A percentile compares a stretch with the other conserved stretches of the same genome.
These are phyloP conservation scores for Rhodophaea formosa DNA, from an alignment of 2,888 invertebrate genomes.

Conservation along the genomic window DNA sequence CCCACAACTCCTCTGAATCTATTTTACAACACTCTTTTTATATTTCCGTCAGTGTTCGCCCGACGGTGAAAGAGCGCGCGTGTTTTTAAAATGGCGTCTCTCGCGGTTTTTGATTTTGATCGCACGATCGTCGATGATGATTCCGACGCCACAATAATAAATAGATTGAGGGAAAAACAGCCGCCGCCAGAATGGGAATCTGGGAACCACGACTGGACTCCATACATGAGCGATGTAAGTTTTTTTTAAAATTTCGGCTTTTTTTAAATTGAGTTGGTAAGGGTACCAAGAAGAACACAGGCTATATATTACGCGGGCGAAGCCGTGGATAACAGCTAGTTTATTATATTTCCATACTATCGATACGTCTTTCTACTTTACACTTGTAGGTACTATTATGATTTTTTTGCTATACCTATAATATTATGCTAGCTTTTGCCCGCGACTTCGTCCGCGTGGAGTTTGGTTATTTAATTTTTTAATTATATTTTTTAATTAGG, in stretches of 20 bases:
- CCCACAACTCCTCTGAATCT: constrained; percentile 23
- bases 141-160: constrained; percentile 70
- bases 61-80: constrained; percentile 37
- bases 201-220: constrained; percentile 66
- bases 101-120: constrained; percentile 74
- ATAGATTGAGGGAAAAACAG: constrained; percentile 59
- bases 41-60: constrained; percentile 37
- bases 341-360: too few relatives aligned
- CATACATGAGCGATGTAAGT: constrained; percentile 74
- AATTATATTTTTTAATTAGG: too few relatives aligned
- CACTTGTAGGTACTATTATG: too few relatives aligned
- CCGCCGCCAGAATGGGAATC: constrained; percentile 71
- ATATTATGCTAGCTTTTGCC: too few relatives aligned
- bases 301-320: too few relatives aligned
- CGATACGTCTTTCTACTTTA: too few relatives aligned
- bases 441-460: too few relatives aligned
- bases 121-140: constrained; percentile 70
- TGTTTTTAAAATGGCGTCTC: constrained; percentile 53
- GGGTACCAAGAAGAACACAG: too few relatives aligned
- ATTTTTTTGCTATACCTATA: too few relatives aligned
- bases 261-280: too few relatives aligned
- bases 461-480: too few relatives aligned
- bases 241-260: neutral
- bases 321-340: too few relatives aligned
- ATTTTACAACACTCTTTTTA: constrained; percentile 23